phyloP scores from a whole-genome alignment of 2,888 invertebrate genomes.

The Myopa tessellatipennis region DNA sequence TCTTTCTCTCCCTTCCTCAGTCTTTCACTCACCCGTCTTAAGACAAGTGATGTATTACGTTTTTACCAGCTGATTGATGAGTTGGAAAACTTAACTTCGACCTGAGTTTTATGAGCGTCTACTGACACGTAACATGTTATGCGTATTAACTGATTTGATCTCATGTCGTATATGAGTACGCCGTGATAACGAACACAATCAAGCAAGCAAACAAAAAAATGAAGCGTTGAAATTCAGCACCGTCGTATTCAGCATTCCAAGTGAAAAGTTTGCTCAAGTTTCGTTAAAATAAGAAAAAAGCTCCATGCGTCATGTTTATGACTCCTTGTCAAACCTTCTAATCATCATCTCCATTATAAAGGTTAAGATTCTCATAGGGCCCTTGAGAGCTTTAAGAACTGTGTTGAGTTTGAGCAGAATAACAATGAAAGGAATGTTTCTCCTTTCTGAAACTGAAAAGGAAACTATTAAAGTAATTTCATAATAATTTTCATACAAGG shows the following conservation, averaged over 20 bases:
- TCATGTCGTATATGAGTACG: not conserved
- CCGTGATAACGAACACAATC: not conserved
- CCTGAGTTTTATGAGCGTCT: slow-evolving; percentile 23
- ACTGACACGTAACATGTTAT: slow-evolving; percentile 13
- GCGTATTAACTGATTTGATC: not conserved
- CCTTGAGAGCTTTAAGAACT: too few species aligned
- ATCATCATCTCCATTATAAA: too few species aligned
- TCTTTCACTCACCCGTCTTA: not conserved
- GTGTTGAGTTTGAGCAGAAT: too few species aligned
- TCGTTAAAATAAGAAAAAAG: not conserved
- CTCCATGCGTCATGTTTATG: too few species aligned
- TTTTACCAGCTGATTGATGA: slow-evolving; percentile 30
- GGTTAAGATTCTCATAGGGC: too few species aligned
- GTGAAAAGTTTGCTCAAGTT: not conserved
- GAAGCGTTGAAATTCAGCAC: not conserved
- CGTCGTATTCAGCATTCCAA: not conserved
- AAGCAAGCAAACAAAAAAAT: not conserved
- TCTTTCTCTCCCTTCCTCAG: not conserved
- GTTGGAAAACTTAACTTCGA: slow-evolving; percentile 17
- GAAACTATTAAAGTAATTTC: too few species aligned
- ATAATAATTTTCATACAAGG: too few species aligned
- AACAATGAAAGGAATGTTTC: too few species aligned
- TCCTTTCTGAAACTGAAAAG: too few species aligned
- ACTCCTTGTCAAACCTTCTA: too few species aligned
- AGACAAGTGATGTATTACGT: slow-evolving; percentile 13